Conservation (phyloP, 2,113 vertebrate species). For the Ctenomys sociabilis region DNA sequence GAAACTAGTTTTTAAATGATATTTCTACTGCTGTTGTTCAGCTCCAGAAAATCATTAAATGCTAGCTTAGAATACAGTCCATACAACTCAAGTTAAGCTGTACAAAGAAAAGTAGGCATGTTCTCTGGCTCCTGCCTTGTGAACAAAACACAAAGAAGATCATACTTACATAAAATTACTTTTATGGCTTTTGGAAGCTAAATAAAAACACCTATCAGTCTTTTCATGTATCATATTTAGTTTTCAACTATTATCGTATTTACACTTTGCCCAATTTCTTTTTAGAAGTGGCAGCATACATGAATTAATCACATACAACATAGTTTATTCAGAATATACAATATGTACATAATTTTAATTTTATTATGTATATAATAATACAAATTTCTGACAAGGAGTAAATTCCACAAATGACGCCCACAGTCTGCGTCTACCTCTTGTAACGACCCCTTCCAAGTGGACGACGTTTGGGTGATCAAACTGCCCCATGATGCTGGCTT, state of each 20-base stretch:
- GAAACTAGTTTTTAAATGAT: no score
- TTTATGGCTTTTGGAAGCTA: constrained; percentile 73
- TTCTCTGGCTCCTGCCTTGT: constrained; percentile 71
- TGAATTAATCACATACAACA: constrained; percentile 72
- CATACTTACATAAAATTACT: constrained; percentile 75
- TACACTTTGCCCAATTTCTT: constrained; percentile 59
- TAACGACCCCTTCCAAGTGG: constrained; percentile 98
- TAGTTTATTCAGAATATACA: constrained; percentile 69
- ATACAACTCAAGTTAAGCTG: constrained; percentile 79
- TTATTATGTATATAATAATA: constrained; percentile 56
- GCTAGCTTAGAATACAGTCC: constrained; percentile 70
- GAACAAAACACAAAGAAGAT: constrained; percentile 76
- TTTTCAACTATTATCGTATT: constrained; percentile 74
- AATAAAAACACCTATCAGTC: constrained; percentile 70
- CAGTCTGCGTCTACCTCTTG: constrained; percentile 90
- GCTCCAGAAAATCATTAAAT: constrained; percentile 77
- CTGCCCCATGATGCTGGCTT: constrained; percentile 99
- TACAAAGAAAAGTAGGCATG: not conserved
- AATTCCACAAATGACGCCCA: constrained; percentile 28
- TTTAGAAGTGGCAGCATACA: constrained; percentile 68
- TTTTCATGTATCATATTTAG: constrained; percentile 32
- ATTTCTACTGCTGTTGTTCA: constrained; percentile 67
- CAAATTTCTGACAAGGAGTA: constrained; percentile 47
- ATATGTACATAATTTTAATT: constrained; percentile 66
- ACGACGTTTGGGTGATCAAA: constrained; percentile 99